phyloP scores from a whole-genome alignment of 2,113 vertebrate genomes.

The Carollia perspicillata region DNA sequence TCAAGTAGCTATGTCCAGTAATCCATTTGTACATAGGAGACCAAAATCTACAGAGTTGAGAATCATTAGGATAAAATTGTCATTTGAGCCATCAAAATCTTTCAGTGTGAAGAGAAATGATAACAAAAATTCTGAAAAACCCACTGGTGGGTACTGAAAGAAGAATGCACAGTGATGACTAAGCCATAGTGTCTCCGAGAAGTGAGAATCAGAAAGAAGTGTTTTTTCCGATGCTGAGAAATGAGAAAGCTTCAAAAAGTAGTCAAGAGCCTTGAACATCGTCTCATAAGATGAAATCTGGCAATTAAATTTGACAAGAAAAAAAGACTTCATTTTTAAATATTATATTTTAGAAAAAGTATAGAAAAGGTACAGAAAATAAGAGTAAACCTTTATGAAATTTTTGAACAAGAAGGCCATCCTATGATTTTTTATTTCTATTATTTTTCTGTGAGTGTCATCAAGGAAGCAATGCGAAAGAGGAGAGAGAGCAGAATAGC shows the following conservation, averaged over 20 bases:
- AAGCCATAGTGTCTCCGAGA: neutral
- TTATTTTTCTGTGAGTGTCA: neutral
- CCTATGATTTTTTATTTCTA: neutral
- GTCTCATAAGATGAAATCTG: neutral
- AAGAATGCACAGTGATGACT: neutral
- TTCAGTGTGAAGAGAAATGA: neutral
- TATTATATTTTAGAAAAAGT: neutral
- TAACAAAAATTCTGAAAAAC: neutral
- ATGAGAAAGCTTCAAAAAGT: neutral
- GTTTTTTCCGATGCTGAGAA: neutral
- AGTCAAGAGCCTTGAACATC: neutral
- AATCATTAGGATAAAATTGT: constrained; percentile 53
- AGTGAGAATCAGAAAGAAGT: neutral
- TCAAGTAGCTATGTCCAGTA: neutral
- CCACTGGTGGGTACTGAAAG: neutral
- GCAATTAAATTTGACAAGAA: neutral
- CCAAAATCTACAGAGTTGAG: neutral
- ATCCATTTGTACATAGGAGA: neutral
- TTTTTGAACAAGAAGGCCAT: neutral
- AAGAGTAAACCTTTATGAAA: neutral
- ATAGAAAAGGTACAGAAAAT: neutral
- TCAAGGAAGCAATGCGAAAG: neutral
- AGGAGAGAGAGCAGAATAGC: neutral
- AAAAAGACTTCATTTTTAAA: neutral
- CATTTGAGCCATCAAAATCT: constrained; percentile 33